phyloP scores from a whole-genome alignment of 2,113 vertebrate species.

The Callithrix jacchus region DNA sequence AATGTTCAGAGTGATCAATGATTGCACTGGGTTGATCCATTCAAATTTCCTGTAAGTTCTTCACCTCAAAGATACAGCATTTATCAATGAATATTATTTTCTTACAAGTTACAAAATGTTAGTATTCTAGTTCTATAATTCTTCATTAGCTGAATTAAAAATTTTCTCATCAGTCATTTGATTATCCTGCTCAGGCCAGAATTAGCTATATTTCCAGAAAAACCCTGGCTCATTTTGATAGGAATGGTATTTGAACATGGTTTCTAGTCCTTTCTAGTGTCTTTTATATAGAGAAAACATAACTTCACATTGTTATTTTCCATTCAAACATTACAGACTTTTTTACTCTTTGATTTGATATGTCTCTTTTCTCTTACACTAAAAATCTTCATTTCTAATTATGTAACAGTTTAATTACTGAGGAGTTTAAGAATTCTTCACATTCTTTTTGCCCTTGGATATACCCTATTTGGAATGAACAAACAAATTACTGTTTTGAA shows the following conservation, averaged over 20 bases:
- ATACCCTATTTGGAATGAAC: not conserved
- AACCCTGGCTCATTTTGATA: not conserved
- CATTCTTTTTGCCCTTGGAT: not conserved
- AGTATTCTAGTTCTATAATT: not conserved
- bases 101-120: not conserved
- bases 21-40: not conserved
- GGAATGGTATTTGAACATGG: not conserved
- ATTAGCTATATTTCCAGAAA: not conserved
- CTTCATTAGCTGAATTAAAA: not conserved
- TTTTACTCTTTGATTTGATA: not conserved
- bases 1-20: not conserved
- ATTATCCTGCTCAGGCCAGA: not conserved
- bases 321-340: not conserved
- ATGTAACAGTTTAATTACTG: not conserved
- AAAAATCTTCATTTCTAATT: not conserved
- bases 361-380: not conserved
- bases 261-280: not conserved
- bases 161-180: not conserved
- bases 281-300: not conserved
- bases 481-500: not conserved
- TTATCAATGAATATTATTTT: not conserved
- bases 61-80: not conserved
- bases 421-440: constrained; percentile 2
- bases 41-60: not conserved
- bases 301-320: not conserved